phyloP scores from a whole-genome alignment of 2,888 invertebrate genomes.

The Helleia helle region DNA sequence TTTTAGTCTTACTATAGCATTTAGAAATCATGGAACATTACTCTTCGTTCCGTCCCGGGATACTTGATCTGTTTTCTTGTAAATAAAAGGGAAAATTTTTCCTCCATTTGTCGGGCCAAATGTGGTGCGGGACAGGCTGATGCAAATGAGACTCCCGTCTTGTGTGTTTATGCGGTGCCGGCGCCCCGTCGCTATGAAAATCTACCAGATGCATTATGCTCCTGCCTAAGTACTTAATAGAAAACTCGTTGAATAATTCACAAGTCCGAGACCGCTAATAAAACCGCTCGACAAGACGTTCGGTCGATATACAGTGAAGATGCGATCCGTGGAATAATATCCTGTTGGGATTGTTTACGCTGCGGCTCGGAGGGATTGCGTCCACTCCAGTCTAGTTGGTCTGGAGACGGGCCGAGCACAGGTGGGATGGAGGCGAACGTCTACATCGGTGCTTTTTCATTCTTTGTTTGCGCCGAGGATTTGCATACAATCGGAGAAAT shows the following conservation, averaged over 20 bases:
- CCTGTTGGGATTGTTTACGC: constrained; percentile 42
- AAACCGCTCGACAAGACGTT: constrained; percentile 55
- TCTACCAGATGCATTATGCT: constrained; percentile 58
- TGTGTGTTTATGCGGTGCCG: constrained; percentile 33
- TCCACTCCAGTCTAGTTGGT: constrained; percentile 18
- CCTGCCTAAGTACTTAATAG: constrained; percentile 57
- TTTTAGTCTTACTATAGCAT: too few relatives aligned
- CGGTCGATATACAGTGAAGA: constrained; percentile 62
- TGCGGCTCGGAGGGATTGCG: constrained; percentile 35
- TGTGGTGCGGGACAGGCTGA: constrained; percentile 38
- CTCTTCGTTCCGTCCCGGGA: neutral
- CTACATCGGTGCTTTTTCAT: constrained; percentile 60
- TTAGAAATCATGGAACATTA: neutral
- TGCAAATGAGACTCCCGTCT: constrained; percentile 34
- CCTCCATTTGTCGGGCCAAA: neutral
- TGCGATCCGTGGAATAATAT: constrained; percentile 42
- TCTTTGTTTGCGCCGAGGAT: constrained; percentile 65
- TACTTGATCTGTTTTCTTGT: too few relatives aligned
- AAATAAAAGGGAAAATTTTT: too few relatives aligned
- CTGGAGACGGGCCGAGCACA: constrained; percentile 33
- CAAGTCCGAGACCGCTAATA: constrained; percentile 51
- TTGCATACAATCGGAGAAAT: constrained; percentile 71
- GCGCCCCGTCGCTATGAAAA: constrained; percentile 40
- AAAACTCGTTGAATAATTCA: constrained; percentile 61
- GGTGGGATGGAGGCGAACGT: constrained; percentile 48